Percentiles rank a stretch among this genome's conserved stretches.
Conservation (phyloP, 2,797 vertebrate genomes). For the Pantherophis alleghaniensis region DNA sequence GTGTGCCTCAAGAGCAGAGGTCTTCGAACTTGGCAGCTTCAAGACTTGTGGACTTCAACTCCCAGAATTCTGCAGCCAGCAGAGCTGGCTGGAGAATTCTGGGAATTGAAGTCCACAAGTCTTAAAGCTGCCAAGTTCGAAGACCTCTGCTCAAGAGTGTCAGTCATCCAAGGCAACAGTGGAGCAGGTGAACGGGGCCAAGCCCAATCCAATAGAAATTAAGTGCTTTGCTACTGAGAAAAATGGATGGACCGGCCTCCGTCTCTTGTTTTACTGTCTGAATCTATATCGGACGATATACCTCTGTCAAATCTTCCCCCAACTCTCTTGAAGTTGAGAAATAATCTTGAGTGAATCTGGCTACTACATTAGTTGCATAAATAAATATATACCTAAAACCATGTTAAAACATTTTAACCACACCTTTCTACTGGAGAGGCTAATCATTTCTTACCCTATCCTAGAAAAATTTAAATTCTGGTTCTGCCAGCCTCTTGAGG, state of each 20-base stretch:
- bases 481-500: not conserved
- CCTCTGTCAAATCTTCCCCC: not conserved
- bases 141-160: not conserved
- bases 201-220: not conserved
- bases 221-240: not conserved
- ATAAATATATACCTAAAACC: conserved; percentile 63
- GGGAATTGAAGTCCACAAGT: no score
- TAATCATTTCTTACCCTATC: conserved; percentile 43
- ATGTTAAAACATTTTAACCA: conserved; percentile 46
- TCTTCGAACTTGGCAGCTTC: no score
- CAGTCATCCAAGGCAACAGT: not conserved
- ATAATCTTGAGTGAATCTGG: conserved; percentile 55
- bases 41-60: no score
- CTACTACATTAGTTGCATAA: conserved; percentile 65
- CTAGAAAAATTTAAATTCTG: conserved; percentile 10
- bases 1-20: not conserved
- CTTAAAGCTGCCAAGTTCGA: no score
- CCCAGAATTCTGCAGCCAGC: no score
- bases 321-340: conserved; percentile 58
- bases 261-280: not conserved
- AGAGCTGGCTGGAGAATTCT: no score
- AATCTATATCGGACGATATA: not conserved
- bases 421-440: conserved; percentile 17
- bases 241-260: not conserved
- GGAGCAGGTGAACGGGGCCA: fast-evolving